These are phyloP conservation scores for Cairina moschata DNA, from an alignment of 2,113 vertebrate genomes.

Conservation along the genomic window DNA sequence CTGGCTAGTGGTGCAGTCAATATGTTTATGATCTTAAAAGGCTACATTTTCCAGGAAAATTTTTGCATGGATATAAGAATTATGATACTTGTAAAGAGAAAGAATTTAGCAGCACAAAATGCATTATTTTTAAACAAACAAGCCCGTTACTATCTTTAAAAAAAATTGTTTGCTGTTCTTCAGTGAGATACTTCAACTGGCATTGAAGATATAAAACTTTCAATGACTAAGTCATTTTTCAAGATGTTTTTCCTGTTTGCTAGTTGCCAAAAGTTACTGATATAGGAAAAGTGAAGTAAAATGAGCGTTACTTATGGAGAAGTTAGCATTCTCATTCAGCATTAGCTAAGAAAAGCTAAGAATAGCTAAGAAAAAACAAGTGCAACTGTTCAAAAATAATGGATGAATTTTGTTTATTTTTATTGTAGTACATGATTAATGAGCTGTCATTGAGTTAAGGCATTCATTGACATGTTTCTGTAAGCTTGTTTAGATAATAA, in stretches of 20 bases:
- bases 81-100: background rate
- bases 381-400: background rate
- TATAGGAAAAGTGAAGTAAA: background rate
- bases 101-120: background rate
- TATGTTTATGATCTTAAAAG: background rate
- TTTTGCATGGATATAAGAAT: background rate
- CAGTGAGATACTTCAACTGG: background rate
- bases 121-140: background rate
- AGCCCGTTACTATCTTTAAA: background rate
- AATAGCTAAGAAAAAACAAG: background rate
- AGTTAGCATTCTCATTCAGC: background rate
- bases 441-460: slow-evolving; percentile 14
- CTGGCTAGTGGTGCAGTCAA: background rate
- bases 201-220: no score
- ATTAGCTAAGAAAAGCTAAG: background rate
- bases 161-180: background rate
- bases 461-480: slow-evolving; percentile 23
- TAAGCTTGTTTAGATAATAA: slow-evolving; percentile 29
- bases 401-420: slow-evolving; percentile 18
- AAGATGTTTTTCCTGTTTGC: background rate
- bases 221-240: background rate
- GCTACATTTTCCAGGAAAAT: background rate
- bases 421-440: slow-evolving; percentile 26
- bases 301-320: background rate
- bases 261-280: background rate